phyloP scores from a whole-genome alignment of 64 coral and sea anemone species.

The Dendronephthya gigantea region DNA sequence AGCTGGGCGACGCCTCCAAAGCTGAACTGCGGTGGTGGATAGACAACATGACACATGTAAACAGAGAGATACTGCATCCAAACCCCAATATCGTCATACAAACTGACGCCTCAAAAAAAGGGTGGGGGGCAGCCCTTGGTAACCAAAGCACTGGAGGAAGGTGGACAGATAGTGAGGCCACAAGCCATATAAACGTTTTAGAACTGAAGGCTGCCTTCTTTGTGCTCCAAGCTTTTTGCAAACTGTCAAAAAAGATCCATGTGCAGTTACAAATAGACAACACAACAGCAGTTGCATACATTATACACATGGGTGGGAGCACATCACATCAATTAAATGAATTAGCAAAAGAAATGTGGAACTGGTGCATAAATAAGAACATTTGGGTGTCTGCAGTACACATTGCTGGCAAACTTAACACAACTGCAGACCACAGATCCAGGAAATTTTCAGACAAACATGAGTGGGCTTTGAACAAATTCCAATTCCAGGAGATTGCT shows the following conservation, averaged over 20 bases:
- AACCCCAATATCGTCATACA: neutral
- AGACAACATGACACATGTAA: neutral
- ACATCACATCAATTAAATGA: slow-evolving; percentile 44
- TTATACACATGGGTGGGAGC: slow-evolving; percentile 38
- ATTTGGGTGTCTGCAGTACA: slow-evolving; percentile 39
- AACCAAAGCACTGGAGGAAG: neutral
- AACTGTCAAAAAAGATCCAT: neutral
- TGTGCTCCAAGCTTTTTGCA: slow-evolving; percentile 35
- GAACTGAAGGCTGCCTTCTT: slow-evolving; percentile 41
- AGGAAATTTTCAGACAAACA: neutral
- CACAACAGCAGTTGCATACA: slow-evolving; percentile 27
- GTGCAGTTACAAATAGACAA: slow-evolving; percentile 51
- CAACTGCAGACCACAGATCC: slow-evolving; percentile 38
- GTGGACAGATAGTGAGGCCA: slow-evolving; percentile 7
- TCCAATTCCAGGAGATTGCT: slow-evolving; percentile 9
- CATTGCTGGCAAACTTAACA: slow-evolving; percentile 19
- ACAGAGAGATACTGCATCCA: neutral
- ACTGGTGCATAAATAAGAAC: slow-evolving; percentile 25
- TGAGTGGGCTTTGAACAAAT: slow-evolving; percentile 49
- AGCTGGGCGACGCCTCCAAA: too few relatives aligned
- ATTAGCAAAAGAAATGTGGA: slow-evolving; percentile 28
- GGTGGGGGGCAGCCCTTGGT: neutral
- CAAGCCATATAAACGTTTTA: slow-evolving; percentile 28
- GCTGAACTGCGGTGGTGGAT: slow-evolving; percentile 42
- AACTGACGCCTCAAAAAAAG: slow-evolving; percentile 39